Percentiles rank a stretch among this genome's conserved stretches.
phyloP scores from a whole-genome alignment of 2,888 invertebrate species.

The Harmothoe impar region DNA sequence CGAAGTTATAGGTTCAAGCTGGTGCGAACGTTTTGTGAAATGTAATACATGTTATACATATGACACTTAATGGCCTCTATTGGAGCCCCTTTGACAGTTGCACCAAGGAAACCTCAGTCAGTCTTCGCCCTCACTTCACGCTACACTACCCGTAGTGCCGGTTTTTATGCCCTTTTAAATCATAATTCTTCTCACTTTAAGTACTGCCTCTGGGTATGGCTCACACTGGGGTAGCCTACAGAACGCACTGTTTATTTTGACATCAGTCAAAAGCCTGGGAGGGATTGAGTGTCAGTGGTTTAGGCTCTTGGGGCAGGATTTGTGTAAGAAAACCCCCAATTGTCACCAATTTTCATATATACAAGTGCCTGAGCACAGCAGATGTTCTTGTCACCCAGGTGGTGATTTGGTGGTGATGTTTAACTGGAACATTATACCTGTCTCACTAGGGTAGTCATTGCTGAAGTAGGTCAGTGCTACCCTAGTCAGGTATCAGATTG shows the following conservation, averaged over 20 bases:
- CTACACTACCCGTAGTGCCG: not conserved
- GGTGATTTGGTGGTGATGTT: not conserved
- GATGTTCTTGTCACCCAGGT: not conserved
- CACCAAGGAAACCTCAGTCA: not conserved
- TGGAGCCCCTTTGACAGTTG: not conserved
- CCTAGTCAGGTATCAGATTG: not conserved
- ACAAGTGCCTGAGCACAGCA: not conserved
- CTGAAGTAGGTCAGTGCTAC: not conserved
- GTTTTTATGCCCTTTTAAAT: slow-evolving; percentile 9
- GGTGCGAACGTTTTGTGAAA: not conserved
- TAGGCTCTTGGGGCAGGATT: not conserved
- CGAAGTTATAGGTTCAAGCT: not conserved
- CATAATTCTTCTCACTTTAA: not conserved
- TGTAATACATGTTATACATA: slow-evolving; percentile 27
- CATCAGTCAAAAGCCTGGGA: not conserved
- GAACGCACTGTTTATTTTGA: not conserved
- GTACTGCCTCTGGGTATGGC: slow-evolving; percentile 8
- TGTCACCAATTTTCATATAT: not conserved
- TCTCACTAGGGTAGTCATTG: too few species aligned
- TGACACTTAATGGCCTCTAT: not conserved
- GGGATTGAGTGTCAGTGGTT: not conserved
- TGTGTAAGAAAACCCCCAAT: not conserved
- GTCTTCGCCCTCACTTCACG: not conserved
- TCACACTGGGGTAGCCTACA: not conserved
- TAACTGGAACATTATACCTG: not conserved